Conservation (phyloP, 2,888 invertebrate genomes). For the Heliconius charithonia region DNA sequence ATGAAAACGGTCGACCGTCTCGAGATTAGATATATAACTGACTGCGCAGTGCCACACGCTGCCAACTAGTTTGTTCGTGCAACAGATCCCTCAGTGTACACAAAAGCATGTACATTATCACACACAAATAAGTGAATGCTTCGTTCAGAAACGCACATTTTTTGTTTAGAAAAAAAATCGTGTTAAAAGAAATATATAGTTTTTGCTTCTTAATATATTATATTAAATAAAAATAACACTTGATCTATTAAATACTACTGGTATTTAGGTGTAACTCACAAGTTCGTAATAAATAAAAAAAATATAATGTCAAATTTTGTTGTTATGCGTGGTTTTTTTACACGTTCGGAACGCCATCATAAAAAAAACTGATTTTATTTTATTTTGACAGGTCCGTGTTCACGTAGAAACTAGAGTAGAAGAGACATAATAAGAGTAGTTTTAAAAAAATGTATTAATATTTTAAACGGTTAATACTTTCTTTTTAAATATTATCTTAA, state of each 20-base stretch:
- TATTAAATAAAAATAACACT: not conserved
- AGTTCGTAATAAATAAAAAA: no score
- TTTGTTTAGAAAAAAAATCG: constrained; percentile 1
- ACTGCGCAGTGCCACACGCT: constrained; percentile 41
- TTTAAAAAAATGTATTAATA: no score
- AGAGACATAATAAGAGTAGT: no score
- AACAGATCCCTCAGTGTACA: constrained; percentile 29
- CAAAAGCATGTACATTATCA: not conserved
- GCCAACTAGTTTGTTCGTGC: constrained; percentile 38
- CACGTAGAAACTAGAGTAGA: no score
- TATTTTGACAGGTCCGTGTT: no score
- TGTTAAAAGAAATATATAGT: not conserved
- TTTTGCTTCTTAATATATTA: not conserved
- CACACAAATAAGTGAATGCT: constrained; percentile 9
- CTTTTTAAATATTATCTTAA: not conserved
- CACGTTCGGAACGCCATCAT: no score
- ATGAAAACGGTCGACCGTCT: constrained; percentile 40
- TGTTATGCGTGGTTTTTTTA: no score
- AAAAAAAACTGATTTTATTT: no score
- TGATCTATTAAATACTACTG: constrained; percentile 4
- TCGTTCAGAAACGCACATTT: constrained; percentile 9
- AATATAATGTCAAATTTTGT: no score
- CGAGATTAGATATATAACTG: constrained; percentile 50
- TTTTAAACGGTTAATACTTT: no score
- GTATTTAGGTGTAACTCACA: not conserved